Conservation (phyloP, 2,797 vertebrate genomes). For the Periparus ater region DNA sequence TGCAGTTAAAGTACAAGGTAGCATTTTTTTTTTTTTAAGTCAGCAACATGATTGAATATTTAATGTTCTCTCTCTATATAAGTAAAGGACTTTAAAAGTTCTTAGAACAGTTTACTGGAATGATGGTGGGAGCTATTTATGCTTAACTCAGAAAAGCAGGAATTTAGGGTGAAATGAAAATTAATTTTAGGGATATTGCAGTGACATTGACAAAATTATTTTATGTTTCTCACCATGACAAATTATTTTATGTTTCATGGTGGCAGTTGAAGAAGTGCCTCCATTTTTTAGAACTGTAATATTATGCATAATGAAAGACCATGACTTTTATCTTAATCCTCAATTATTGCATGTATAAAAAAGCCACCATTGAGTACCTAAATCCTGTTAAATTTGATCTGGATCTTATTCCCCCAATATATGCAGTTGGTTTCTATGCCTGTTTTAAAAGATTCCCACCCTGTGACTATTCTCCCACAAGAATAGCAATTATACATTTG, state of each 20-base stretch:
- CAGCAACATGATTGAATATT: not conserved
- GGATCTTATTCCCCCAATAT: constrained; percentile 40
- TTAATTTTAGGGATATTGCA: not conserved
- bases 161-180: not conserved
- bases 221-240: not conserved
- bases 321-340: constrained; percentile 58
- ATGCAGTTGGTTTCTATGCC: constrained; percentile 46
- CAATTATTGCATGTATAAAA: constrained; percentile 43
- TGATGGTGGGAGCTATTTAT: not conserved
- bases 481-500: constrained; percentile 42
- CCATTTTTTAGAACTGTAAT: no score
- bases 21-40: not conserved
- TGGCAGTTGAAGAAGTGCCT: not conserved
- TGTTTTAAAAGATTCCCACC: constrained; percentile 56
- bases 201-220: not conserved
- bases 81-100: not conserved
- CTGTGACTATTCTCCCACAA: constrained; percentile 24
- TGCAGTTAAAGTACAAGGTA: not conserved
- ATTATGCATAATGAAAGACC: constrained; percentile 59
- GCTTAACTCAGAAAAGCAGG: not conserved
- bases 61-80: not conserved
- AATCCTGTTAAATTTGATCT: constrained; percentile 37
- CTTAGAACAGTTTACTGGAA: not conserved
- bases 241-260: constrained; percentile 23
- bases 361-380: not conserved